Evolutionary conservation across 2,797 vertebrate species (phyloP).

Genomic region (Streptopelia turtur): DNA sequence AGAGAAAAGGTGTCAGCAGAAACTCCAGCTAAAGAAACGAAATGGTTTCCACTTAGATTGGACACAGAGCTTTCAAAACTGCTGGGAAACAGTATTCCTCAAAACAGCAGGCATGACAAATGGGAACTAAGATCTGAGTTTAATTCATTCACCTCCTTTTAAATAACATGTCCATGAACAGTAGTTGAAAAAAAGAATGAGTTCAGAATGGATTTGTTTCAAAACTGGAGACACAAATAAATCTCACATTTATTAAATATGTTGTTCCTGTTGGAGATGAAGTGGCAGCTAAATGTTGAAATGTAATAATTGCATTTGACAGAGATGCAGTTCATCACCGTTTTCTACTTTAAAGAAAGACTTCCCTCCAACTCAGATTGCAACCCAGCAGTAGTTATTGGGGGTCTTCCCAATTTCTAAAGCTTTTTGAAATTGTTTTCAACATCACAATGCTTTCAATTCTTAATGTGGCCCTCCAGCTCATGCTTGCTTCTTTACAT

Average conservation of each 20-base stretch:
- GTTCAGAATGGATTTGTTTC: not conserved
- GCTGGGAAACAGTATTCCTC: not conserved
- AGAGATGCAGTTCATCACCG: not conserved
- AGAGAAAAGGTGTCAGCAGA: not conserved
- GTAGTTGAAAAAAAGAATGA: not conserved
- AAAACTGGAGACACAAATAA: conserved; percentile 19
- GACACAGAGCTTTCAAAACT: not conserved
- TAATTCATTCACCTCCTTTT: conserved; percentile 1
- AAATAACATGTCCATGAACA: not conserved
- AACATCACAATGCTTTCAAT: not conserved
- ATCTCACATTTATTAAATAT: not conserved
- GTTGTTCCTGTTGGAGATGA: not conserved
- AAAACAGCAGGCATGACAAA: not conserved
- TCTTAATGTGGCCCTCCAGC: not conserved
- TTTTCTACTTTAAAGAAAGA: not conserved
- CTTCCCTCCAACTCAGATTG: not conserved
- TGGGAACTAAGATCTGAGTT: not conserved
- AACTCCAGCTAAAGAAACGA: not conserved
- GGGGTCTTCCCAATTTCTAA: not conserved
- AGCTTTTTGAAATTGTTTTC: not conserved
- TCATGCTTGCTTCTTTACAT: not conserved
- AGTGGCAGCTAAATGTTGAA: not conserved
- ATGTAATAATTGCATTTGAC: not conserved
- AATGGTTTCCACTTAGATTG: not conserved
- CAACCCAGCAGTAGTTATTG: not conserved